phyloP scores from a whole-genome alignment of 2,113 vertebrate genomes.

The Actenoides hombroni region DNA sequence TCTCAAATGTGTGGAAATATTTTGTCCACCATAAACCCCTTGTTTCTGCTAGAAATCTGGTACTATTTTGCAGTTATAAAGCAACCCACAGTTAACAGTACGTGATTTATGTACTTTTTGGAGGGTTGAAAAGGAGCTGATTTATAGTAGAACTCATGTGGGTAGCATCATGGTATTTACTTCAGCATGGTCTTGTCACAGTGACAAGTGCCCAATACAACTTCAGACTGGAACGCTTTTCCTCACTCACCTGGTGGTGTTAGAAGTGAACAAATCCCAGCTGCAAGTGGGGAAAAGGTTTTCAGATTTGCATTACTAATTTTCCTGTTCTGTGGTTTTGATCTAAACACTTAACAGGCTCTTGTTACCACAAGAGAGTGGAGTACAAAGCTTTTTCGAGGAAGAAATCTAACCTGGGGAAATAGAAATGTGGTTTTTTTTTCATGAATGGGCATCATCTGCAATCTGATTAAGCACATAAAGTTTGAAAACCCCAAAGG shows the following conservation, averaged over 20 bases:
- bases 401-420: not conserved
- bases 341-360: not conserved
- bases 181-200: not conserved
- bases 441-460: not conserved
- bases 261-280: not conserved
- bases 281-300: not conserved
- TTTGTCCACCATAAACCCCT: not conserved
- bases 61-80: not conserved
- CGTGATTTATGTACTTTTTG: not conserved
- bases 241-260: not conserved
- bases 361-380: not conserved
- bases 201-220: not conserved
- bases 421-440: not conserved
- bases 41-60: not conserved
- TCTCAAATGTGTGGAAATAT: not conserved
- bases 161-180: not conserved
- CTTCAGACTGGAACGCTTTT: not conserved
- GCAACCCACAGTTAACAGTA: not conserved
- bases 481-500: not conserved
- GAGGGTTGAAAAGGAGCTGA: not conserved
- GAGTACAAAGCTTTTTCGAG: not conserved
- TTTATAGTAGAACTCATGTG: not conserved
- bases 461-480: not conserved
- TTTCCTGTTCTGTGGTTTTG: slow-evolving; percentile 10
- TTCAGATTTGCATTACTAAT: not conserved